Evolutionary conservation across 2,888 invertebrate species (phyloP).

Genomic region (Lacanobia wlatinum): DNA sequence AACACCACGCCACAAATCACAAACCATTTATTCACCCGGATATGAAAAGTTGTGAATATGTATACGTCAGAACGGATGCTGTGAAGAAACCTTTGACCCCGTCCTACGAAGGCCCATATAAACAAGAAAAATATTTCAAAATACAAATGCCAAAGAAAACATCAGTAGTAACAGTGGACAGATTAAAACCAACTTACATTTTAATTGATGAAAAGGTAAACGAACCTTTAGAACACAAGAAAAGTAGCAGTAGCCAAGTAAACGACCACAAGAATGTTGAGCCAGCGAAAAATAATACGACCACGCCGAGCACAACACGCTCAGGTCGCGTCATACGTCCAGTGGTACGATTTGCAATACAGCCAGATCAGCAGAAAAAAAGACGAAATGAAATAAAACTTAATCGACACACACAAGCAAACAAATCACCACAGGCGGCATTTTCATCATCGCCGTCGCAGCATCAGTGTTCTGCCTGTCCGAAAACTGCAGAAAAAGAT

Average conservation of each 20-base stretch:
- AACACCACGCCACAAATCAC: neutral
- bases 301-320: slow-evolving; percentile 10
- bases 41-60: neutral
- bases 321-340: slow-evolving; percentile 16
- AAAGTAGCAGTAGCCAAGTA: neutral
- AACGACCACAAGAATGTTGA: slow-evolving; percentile 5
- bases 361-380: neutral
- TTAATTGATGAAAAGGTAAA: slow-evolving; percentile 1
- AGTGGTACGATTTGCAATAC: slow-evolving; percentile 8
- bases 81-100: slow-evolving; percentile 10
- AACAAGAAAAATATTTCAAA: neutral
- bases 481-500: neutral
- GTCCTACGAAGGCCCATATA: neutral
- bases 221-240: slow-evolving; percentile 4
- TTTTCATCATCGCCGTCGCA: neutral
- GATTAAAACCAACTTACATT: slow-evolving; percentile 6
- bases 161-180: neutral
- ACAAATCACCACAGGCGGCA: no score
- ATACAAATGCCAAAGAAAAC: neutral
- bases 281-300: slow-evolving; percentile 2
- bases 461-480: neutral
- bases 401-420: neutral
- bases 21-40: no score
- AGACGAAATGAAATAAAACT: neutral
- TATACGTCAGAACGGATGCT: slow-evolving; percentile 11